Evolutionary conservation across 1,140 invertebrate genomes (phyloP), one percentile per base, ranked within the genome.

Genomic region (Arion vulgaris): DNA sequence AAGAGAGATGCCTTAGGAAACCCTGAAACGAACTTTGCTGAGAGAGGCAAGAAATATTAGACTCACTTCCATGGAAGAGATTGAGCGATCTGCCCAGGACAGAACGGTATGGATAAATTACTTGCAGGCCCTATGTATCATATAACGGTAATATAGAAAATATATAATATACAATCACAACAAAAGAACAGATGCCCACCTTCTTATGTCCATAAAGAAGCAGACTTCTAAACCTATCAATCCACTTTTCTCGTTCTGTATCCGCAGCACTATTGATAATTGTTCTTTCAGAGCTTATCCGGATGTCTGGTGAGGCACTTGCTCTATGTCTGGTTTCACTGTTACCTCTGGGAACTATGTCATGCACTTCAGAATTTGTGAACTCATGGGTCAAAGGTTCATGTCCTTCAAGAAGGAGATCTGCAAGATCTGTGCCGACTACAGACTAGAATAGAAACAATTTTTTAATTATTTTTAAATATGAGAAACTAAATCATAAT

Each of bases 341-440:
- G 38, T 87, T 85, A 17, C 85, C 85, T n/a, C 95, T 94, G 9
- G 85, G 85, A 0, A 73, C 74, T 19, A 19, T n/a, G 19, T 88
- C 85, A 1, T 87, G 80, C 11, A 32, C 62, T 66, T 66, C 62
- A 32, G 62, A 28, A 74, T 86, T 89, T 41, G 84, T 86, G 80
- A 89, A 91, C 66, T 91, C 88, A 23, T 85, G 81, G 17, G 90
- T 89, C 0, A 87, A 85, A 0, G 90, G 90, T 78, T 91, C 88
- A 81, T 91, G 90, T 89, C 97, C 96, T 90, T 96, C 95, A 87
- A 98, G 94, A 82, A 99, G 93, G 32, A 99, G 93, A 89, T 97
- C 96, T 0, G 97, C 96, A 83, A 99, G 96, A 93, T 98, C 97
- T 15, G 96, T 95, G 32, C 97, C 97, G 11, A 97, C 95, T 75